These are phyloP conservation scores for Alosa sapidissima DNA, from an alignment of 2,797 vertebrate genomes.

Conservation along the genomic window DNA sequence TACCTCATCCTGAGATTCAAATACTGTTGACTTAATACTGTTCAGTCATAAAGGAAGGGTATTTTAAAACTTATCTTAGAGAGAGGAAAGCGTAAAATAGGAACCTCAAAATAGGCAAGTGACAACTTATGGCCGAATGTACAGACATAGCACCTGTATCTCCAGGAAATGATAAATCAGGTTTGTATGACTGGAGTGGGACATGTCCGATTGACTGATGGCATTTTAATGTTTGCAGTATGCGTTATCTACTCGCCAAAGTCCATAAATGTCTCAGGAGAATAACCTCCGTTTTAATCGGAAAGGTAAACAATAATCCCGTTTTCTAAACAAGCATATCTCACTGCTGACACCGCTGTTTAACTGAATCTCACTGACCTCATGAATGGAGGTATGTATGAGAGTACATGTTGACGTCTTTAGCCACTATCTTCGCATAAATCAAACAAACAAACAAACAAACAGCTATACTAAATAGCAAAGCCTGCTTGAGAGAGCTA, in stretches of 20 bases:
- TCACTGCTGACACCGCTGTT: neutral
- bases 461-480: slow-evolving; percentile 36
- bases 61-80: neutral
- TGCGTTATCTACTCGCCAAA: slow-evolving; percentile 47
- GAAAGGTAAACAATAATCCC: slow-evolving; percentile 43
- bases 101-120: neutral
- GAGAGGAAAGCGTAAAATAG: neutral
- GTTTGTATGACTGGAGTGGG: slow-evolving; percentile 42
- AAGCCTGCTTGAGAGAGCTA: neutral
- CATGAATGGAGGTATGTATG: slow-evolving; percentile 18
- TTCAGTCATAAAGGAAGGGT: neutral
- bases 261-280: slow-evolving; percentile 53
- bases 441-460: slow-evolving; percentile 15
- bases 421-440: neutral
- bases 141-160: slow-evolving; percentile 5
- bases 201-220: slow-evolving; percentile 40
- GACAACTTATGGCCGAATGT: neutral
- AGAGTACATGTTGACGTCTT: neutral
- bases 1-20: neutral
- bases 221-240: slow-evolving; percentile 44
- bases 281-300: slow-evolving; percentile 45
- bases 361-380: neutral
- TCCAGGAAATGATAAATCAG: slow-evolving; percentile 42
- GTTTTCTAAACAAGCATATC: slow-evolving; percentile 42
- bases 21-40: neutral